A percentile compares a stretch with the other conserved stretches of the same genome.
Conservation (phyloP, 2,113 vertebrate genomes). For the Anhinga rufa region DNA sequence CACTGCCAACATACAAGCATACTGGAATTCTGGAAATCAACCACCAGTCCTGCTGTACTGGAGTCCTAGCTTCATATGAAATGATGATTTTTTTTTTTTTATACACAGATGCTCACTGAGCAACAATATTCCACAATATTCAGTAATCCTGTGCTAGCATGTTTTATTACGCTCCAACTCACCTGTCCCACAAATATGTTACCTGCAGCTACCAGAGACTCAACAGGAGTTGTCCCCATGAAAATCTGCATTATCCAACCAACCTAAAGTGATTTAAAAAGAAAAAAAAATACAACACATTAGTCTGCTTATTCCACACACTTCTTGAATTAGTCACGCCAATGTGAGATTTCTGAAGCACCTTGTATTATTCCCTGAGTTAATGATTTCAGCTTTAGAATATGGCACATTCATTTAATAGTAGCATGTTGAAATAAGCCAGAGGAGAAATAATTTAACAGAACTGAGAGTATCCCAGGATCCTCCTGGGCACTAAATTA, state of each 20-base stretch:
- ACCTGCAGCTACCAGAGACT: slow-evolving; percentile 84
- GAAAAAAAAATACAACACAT: background rate
- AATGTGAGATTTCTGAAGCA: background rate
- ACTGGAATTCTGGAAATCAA: background rate
- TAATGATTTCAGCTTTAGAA: background rate
- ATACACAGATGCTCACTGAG: background rate
- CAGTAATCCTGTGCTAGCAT: background rate
- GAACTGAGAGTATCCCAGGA: background rate
- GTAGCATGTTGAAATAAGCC: background rate
- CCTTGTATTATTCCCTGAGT: background rate
- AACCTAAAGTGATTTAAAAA: slow-evolving; percentile 66
- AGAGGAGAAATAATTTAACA: background rate
- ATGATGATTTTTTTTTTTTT: background rate
- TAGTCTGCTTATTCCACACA: background rate
- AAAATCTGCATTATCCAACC: slow-evolving; percentile 83
- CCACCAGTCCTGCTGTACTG: background rate
- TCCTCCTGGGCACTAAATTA: background rate
- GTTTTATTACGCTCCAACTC: slow-evolving; percentile 1
- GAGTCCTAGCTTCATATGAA: background rate
- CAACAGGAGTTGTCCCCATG: slow-evolving; percentile 82
- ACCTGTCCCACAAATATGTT: slow-evolving; percentile 89
- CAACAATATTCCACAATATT: background rate
- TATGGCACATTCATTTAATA: background rate
- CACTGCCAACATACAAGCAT: background rate
- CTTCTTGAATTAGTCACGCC: background rate